Percentiles rank a stretch among this genome's conserved stretches.
Conservation (phyloP, 2,797 vertebrate species). For the Propithecus deckenii region DNA sequence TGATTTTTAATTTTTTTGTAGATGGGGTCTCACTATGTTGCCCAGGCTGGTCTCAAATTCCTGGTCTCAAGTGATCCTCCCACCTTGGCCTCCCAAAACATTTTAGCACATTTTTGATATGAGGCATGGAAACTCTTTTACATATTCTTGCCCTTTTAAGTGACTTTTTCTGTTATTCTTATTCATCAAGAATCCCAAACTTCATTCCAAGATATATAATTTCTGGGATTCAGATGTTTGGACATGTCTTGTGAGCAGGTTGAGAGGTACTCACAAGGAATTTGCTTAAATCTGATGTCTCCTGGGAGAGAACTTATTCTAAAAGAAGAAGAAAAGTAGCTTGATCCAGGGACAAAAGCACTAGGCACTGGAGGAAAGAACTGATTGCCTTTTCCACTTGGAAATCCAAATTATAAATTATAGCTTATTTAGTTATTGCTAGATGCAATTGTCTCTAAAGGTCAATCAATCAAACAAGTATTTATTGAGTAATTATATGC, state of each 20-base stretch:
- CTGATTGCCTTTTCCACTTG: slow-evolving; percentile 6
- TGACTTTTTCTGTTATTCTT: background rate
- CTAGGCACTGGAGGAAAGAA: background rate
- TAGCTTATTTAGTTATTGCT: slow-evolving; percentile 47
- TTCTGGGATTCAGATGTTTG: background rate
- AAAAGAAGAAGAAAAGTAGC: background rate
- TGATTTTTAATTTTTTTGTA: background rate
- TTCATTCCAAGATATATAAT: background rate
- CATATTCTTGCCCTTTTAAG: background rate
- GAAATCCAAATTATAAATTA: slow-evolving; percentile 60
- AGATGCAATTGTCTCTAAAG: slow-evolving; percentile 40
- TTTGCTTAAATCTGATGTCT: slow-evolving; percentile 24
- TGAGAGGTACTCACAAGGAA: background rate
- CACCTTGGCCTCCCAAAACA: background rate
- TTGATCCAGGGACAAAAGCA: background rate
- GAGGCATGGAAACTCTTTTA: background rate
- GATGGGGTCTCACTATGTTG: background rate
- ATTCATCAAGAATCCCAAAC: background rate
- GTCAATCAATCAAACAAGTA: slow-evolving; percentile 52
- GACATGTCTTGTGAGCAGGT: background rate
- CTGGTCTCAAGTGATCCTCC: background rate
- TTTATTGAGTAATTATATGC: slow-evolving; percentile 56
- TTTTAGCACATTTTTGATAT: background rate
- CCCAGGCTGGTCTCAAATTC: background rate
- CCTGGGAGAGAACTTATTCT: background rate